phyloP scores from a whole-genome alignment of 1,140 invertebrate species.

The Archegozetes longisetosus region DNA sequence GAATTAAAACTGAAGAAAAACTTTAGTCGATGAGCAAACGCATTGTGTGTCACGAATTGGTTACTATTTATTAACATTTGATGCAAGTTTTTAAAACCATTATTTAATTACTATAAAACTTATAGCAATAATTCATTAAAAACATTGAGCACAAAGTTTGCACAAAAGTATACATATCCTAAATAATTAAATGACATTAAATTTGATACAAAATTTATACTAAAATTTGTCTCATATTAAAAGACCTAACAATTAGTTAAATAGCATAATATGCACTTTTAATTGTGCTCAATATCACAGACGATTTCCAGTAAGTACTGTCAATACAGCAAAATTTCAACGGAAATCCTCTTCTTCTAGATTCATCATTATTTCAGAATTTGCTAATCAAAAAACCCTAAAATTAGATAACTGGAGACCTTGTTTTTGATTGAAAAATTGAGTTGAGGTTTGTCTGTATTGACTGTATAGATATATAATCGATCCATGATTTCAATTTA shows the following conservation, averaged over 20 bases:
- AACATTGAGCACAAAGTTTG: no score
- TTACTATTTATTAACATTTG: not conserved
- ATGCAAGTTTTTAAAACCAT: no score
- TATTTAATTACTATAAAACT: no score
- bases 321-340: not conserved
- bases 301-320: not conserved
- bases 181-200: no score
- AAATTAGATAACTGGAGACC: no score
- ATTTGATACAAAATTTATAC: no score
- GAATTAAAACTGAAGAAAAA: constrained; percentile 2
- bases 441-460: not conserved
- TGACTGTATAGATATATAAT: not conserved
- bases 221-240: no score
- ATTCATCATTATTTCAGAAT: not conserved
- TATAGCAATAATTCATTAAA: no score
- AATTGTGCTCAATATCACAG: not conserved
- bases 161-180: no score
- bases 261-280: not conserved
- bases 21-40: constrained; percentile 17
- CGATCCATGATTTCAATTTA: not conserved
- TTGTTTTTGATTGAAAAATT: no score
- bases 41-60: constrained; percentile 7
- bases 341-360: not conserved
- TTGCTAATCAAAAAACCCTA: no score
- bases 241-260: no score